Base-by-base conservation (phyloP, 2,113 vertebrate genomes). In the Gnathonemus longibarbis region DNA sequence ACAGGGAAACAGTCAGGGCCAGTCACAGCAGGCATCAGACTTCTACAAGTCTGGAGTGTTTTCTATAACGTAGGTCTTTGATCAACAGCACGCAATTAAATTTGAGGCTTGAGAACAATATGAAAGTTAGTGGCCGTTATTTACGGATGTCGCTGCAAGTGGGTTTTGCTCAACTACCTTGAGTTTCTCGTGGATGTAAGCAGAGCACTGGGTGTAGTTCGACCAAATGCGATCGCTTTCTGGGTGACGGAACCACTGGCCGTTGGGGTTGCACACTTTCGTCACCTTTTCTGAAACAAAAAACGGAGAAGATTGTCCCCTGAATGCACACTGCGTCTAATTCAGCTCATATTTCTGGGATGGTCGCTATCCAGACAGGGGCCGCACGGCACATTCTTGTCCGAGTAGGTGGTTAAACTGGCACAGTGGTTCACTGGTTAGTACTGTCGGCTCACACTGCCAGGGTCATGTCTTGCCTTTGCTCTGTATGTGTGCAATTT, bases 191-290 rank as follows among this genome's bases (percentile, higher is more conserved):
- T 93, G 89, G n/a, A 93, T 95, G 93, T 94, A 91, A 58, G 91
- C 91, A 5, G 91, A 42, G 92, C 96, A 97, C 92, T 93, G 93
- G 21, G 96, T 96, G 94, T 96, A 97, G 91, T 96, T 97, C 3
- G 95, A 92, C 96, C 96, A 97, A 5, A 95, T 88, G 83, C 96
- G 92, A 90, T 96, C 93, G 91, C 96, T 97, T 19, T 94, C 93
- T 3, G 96, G 96, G 87, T 97, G 96, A 88, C 93, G 94, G 90
- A 96, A 97, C 96, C 96, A 97, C 89, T 95, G 94, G 3, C 96
- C 95, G 5, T 95, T 93, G 42, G 93, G 49, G 87, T 96, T 94
- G 88, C 96, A 97, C 91, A 96, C 95, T 93, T 97, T 97, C 89
- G 94, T 96, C 1, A 95, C 96, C 89, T 95, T 95, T 91, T 97